Percentiles rank a stretch among this genome's conserved stretches.
These are phyloP conservation scores for Aleiodes alternator DNA, from an alignment of 2,888 invertebrate species.

Conservation along the genomic window DNA sequence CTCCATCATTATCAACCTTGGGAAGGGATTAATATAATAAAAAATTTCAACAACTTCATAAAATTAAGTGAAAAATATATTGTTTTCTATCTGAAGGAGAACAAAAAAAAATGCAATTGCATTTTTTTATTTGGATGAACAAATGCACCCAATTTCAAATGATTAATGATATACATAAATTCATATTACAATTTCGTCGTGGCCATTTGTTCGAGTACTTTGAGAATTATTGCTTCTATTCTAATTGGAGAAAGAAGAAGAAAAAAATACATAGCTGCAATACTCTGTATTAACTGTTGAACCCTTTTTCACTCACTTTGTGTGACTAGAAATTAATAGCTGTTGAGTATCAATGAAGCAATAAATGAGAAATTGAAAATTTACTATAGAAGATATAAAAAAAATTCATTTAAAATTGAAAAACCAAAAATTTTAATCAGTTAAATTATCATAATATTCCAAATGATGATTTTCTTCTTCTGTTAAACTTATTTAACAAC, in stretches of 20 bases:
- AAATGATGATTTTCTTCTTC: no score
- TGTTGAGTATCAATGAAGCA: slow-evolving; percentile 21
- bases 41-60: slow-evolving; percentile 31
- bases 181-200: slow-evolving; percentile 33
- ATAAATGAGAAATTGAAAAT: neutral
- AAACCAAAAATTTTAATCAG: no score
- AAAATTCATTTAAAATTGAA: neutral
- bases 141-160: slow-evolving; percentile 20
- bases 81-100: slow-evolving; percentile 41
- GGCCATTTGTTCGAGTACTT: slow-evolving; percentile 31
- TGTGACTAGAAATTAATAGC: slow-evolving; percentile 42
- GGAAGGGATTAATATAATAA: slow-evolving; percentile 42
- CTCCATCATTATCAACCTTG: neutral
- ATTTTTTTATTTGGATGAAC: slow-evolving; percentile 6
- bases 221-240: slow-evolving; percentile 9
- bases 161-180: slow-evolving; percentile 35
- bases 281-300: slow-evolving; percentile 25
- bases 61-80: slow-evolving; percentile 50
- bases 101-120: slow-evolving; percentile 28
- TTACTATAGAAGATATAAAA: neutral
- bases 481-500: slow-evolving; percentile 1
- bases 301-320: slow-evolving; percentile 13
- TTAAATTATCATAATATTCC: no score
- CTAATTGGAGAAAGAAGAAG: neutral
- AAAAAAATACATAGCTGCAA: slow-evolving; percentile 24